phyloP scores from a whole-genome alignment of 2,113 vertebrate genomes.

The Castor canadensis region DNA sequence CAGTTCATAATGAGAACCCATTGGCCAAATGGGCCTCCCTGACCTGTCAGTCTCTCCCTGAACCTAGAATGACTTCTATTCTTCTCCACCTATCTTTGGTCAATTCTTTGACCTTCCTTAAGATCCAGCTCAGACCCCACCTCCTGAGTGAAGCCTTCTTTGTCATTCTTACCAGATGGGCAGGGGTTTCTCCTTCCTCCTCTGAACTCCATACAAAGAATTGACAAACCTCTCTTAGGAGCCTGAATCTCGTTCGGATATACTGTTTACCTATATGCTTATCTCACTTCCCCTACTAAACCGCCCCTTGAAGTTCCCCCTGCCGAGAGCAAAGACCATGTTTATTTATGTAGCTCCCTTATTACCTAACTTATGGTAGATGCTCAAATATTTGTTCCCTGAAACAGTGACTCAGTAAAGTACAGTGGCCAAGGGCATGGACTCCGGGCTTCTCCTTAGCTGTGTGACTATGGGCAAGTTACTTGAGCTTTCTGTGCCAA shows the following conservation, averaged over 20 bases:
- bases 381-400: neutral
- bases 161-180: neutral
- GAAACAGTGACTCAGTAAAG: neutral
- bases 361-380: slow-evolving; percentile 6
- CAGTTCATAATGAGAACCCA: neutral
- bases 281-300: neutral
- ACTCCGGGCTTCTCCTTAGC: neutral
- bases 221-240: neutral
- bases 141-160: neutral
- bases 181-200: neutral
- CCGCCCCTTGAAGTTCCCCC: neutral
- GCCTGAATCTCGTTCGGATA: neutral
- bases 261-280: neutral
- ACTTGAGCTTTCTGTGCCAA: neutral
- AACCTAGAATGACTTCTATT: neutral
- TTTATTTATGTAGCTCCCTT: neutral
- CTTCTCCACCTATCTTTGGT: neutral
- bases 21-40: neutral
- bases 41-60: neutral
- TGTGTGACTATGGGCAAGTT: neutral
- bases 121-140: neutral
- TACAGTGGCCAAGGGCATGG: neutral
- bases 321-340: neutral
- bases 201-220: neutral
- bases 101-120: neutral